These are phyloP conservation scores for Epistrophe grossulariae DNA, from an alignment of 2,888 invertebrate species.

Conservation along the genomic window DNA sequence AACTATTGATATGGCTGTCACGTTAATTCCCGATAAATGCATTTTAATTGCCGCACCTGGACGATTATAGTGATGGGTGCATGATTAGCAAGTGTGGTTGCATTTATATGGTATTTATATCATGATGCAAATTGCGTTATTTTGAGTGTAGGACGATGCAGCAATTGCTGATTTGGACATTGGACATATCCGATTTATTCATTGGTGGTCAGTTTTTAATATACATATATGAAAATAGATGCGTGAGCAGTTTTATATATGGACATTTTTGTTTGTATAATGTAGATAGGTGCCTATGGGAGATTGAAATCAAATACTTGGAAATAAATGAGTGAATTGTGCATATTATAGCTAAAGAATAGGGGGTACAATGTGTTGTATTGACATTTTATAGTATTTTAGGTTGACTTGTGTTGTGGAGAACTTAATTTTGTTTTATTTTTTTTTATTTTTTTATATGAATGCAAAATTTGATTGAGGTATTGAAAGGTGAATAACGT, in stretches of 20 bases:
- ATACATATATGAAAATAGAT: slow-evolving; percentile 41
- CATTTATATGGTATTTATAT: slow-evolving; percentile 10
- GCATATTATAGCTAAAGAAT: neutral
- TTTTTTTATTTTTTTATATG: too few relatives aligned
- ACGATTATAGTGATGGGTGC: slow-evolving; percentile 66
- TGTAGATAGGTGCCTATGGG: neutral
- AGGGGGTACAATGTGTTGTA: neutral
- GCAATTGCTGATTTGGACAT: slow-evolving; percentile 61
- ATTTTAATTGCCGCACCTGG: slow-evolving; percentile 76
- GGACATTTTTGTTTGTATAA: neutral
- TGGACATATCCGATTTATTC: slow-evolving; percentile 70
- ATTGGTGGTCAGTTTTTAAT: slow-evolving; percentile 57
- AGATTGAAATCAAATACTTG: slow-evolving; percentile 29
- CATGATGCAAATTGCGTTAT: slow-evolving; percentile 34
- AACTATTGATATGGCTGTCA: slow-evolving; percentile 69
- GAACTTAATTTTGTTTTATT: too few relatives aligned
- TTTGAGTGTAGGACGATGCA: slow-evolving; percentile 39
- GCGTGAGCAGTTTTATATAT: slow-evolving; percentile 28
- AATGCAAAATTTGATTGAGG: too few relatives aligned
- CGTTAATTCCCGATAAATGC: slow-evolving; percentile 69
- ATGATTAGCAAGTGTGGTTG: slow-evolving; percentile 52
- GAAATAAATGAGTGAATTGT: neutral
- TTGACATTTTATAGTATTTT: too few relatives aligned
- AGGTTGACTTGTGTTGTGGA: too few relatives aligned
- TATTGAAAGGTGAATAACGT: too few relatives aligned